A percentile compares a stretch with the other conserved stretches of the same genome.
phyloP scores from a whole-genome alignment of 1,140 invertebrate genomes.

The Zaprionus inermis region DNA sequence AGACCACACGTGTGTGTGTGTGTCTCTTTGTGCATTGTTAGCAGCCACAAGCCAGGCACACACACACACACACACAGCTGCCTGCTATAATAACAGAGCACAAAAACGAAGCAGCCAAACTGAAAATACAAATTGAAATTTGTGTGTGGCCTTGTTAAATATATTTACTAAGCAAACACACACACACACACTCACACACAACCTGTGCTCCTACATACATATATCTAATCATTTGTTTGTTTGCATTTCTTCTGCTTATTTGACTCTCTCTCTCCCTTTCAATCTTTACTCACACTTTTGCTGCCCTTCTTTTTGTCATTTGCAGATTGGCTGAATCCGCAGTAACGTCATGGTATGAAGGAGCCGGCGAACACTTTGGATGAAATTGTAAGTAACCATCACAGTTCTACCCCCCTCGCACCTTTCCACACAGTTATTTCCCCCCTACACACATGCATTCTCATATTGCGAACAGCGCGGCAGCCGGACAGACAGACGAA shows the following conservation, averaged over 20 bases:
- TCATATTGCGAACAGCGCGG: slow-evolving; percentile 21
- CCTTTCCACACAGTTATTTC: neutral
- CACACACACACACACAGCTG: slow-evolving; percentile 11
- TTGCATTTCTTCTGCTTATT: slow-evolving; percentile 34
- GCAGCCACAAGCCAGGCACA: slow-evolving; percentile 42
- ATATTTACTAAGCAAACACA: slow-evolving; percentile 61
- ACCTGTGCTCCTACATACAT: slow-evolving; percentile 47
- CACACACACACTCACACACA: slow-evolving; percentile 10
- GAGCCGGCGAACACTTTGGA: slow-evolving; percentile 84
- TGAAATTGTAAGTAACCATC: slow-evolving; percentile 79
- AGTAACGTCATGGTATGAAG: slow-evolving; percentile 83
- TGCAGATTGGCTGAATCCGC: slow-evolving; percentile 72
- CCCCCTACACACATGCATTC: slow-evolving; percentile 37
- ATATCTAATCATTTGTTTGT: slow-evolving; percentile 79
- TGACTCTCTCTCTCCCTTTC: slow-evolving; percentile 7
- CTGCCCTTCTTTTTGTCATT: slow-evolving; percentile 47
- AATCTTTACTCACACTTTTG: slow-evolving; percentile 40
- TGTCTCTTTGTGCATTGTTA: slow-evolving; percentile 59
- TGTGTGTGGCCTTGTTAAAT: slow-evolving; percentile 65
- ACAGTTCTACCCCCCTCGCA: neutral
- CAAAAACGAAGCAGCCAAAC: slow-evolving; percentile 46
- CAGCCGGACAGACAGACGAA: neutral
- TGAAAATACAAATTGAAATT: slow-evolving; percentile 77
- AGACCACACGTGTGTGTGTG: slow-evolving; percentile 38
- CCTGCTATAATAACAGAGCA: slow-evolving; percentile 18